These are phyloP conservation scores for Oryzias melastigma DNA, from an alignment of 2,113 vertebrate species.

Conservation along the genomic window DNA sequence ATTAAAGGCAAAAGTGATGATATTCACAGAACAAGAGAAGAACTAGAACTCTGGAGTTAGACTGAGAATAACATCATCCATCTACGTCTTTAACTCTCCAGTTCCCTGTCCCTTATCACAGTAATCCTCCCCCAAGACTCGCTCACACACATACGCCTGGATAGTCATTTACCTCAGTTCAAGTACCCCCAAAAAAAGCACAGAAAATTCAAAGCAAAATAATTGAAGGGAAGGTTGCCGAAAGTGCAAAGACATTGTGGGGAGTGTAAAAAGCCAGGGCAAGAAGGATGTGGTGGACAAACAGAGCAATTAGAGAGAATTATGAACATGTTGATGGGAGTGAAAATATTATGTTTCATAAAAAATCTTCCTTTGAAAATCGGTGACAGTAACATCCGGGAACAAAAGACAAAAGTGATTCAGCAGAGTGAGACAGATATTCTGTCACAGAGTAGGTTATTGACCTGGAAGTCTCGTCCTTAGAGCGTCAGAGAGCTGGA, in stretches of 20 bases:
- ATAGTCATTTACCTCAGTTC: slow-evolving; percentile 45
- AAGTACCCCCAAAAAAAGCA: slow-evolving; percentile 41
- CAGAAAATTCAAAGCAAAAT: slow-evolving; percentile 51
- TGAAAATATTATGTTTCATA: slow-evolving; percentile 63
- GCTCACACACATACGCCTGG: slow-evolving; percentile 30
- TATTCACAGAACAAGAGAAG: slow-evolving; percentile 19
- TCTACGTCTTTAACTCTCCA: slow-evolving; percentile 61
- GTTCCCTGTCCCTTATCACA: slow-evolving; percentile 72
- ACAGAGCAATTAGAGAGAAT: slow-evolving; percentile 65
- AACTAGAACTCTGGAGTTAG: slow-evolving; percentile 51
- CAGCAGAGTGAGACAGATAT: slow-evolving; percentile 46
- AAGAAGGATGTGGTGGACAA: slow-evolving; percentile 49
- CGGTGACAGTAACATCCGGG: slow-evolving; percentile 68
- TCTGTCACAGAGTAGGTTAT: slow-evolving; percentile 54
- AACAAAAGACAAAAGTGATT: slow-evolving; percentile 33
- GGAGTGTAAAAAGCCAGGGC: slow-evolving; percentile 36
- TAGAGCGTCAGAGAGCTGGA: slow-evolving; percentile 80
- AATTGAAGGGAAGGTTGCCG: slow-evolving; percentile 49
- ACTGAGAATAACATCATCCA: slow-evolving; percentile 72
- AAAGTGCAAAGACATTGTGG: slow-evolving; percentile 56
- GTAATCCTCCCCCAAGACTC: slow-evolving; percentile 55
- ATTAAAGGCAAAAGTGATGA: slow-evolving; percentile 6
- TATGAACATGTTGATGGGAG: slow-evolving; percentile 65
- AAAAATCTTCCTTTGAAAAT: slow-evolving; percentile 64
- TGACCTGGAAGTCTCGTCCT: slow-evolving; percentile 67